A percentile compares a stretch with the other conserved stretches of the same genome.
Evolutionary conservation across 1,140 invertebrate species (phyloP).

Genomic region (Drosophila insularis): DNA sequence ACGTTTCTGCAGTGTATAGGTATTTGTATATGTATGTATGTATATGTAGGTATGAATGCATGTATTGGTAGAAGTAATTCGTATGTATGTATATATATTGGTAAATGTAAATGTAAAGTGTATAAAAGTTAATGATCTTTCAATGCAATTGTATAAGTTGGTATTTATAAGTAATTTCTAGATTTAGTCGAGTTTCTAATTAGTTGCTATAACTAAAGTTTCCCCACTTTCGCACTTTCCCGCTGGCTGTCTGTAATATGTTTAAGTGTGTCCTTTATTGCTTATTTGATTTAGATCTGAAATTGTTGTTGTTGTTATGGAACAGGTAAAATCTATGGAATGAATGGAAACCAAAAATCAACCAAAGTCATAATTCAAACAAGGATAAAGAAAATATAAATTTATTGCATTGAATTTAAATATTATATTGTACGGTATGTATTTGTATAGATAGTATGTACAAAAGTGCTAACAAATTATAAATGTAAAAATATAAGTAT

Average conservation of each 20-base stretch:
- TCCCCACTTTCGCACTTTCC: background rate
- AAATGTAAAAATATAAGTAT: constrained; percentile 1
- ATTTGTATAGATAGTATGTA: constrained; percentile 38
- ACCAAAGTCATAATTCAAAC: background rate
- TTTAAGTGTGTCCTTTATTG: constrained; percentile 14
- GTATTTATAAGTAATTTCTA: constrained; percentile 7
- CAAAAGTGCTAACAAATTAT: constrained; percentile 24
- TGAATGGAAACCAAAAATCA: background rate
- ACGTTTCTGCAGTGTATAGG: constrained; percentile 30
- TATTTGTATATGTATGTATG: constrained; percentile 2
- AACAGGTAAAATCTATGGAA: background rate
- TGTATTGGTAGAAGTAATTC: background rate
- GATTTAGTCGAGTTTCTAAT: constrained; percentile 43
- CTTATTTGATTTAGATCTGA: constrained; percentile 12
- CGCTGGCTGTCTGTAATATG: constrained; percentile 11
- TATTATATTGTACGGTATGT: constrained; percentile 12
- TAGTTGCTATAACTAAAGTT: constrained; percentile 23
- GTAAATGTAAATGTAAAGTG: constrained; percentile 80
- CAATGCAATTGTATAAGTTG: constrained; percentile 57
- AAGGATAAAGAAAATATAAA: constrained; percentile 35
- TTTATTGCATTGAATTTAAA: constrained; percentile 26
- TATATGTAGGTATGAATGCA: background rate
- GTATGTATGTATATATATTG: constrained; percentile 40
- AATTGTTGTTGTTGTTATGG: constrained; percentile 1
- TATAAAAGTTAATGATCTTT: constrained; percentile 79